Percentiles rank a stretch among this genome's conserved stretches.
These are phyloP conservation scores for Blastobasis adustella DNA, from an alignment of 2,888 invertebrate genomes.

Conservation along the genomic window DNA sequence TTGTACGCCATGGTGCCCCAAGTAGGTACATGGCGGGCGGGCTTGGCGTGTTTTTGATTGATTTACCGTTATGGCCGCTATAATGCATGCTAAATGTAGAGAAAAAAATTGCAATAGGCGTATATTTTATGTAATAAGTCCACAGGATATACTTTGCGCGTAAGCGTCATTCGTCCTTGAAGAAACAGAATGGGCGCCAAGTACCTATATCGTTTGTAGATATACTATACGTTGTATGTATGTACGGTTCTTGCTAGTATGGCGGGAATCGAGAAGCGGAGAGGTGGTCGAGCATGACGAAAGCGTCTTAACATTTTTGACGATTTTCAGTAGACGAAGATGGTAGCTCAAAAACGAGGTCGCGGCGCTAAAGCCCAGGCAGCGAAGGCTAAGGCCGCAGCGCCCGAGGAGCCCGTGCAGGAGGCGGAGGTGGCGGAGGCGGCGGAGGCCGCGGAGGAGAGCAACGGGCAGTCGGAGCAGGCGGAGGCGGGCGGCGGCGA, in stretches of 20 bases:
- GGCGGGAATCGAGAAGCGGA: conserved; percentile 39
- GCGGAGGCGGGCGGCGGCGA: conserved; percentile 27
- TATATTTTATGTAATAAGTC: conserved; percentile 21
- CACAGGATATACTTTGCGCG: conserved; percentile 29
- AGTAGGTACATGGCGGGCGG: conserved; percentile 60
- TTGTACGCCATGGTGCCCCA: conserved; percentile 47
- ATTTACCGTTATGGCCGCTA: conserved; percentile 40
- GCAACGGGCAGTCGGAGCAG: conserved; percentile 50
- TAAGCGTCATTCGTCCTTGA: conserved; percentile 43
- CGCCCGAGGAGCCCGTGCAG: conserved; percentile 35
- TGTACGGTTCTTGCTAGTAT: conserved; percentile 16
- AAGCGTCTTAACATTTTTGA: too few species aligned
- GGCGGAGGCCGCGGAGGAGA: conserved; percentile 39
- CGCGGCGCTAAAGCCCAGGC: conserved; percentile 61
- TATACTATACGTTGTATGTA: neutral
- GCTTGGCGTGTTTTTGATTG: conserved; percentile 38
- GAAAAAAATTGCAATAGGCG: conserved; percentile 13
- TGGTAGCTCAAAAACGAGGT: conserved; percentile 67
- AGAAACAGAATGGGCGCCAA: conserved; percentile 50
- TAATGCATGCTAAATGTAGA: conserved; percentile 20
- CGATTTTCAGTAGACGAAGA: conserved; percentile 23
- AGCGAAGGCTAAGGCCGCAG: conserved; percentile 46
- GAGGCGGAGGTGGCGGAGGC: conserved; percentile 33
- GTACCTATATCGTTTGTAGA: conserved; percentile 9
- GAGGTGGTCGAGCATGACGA: too few species aligned